Evolutionary conservation across 1,140 invertebrate genomes (phyloP).

Genomic region (Heliconius nattereri): DNA sequence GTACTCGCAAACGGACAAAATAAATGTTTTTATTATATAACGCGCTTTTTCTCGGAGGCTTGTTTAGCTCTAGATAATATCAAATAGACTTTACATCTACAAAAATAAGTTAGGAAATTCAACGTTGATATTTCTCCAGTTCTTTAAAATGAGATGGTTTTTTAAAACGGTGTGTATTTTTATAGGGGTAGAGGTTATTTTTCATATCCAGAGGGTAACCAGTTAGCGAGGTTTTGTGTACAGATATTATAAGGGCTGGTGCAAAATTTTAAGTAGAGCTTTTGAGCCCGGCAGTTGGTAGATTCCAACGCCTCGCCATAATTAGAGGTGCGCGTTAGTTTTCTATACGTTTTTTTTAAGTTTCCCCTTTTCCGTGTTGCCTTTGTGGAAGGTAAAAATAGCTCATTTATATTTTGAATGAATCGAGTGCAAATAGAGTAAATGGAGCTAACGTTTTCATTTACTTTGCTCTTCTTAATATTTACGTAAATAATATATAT

Average conservation of each 20-base stretch:
- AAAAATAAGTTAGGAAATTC: constrained; percentile 50
- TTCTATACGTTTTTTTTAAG: constrained; percentile 8
- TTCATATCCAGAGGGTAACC: constrained; percentile 38
- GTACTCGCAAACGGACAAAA: constrained; percentile 79
- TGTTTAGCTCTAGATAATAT: constrained; percentile 44
- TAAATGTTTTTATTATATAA: constrained; percentile 81
- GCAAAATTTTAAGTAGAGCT: constrained; percentile 79
- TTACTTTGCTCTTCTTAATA: constrained; percentile 7
- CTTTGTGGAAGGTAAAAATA: constrained; percentile 12
- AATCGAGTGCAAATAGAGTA: constrained; percentile 15
- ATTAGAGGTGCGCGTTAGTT: constrained; percentile 27
- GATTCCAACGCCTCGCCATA: constrained; percentile 52
- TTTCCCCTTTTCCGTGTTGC: constrained; percentile 7
- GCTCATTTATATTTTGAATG: constrained; percentile 14
- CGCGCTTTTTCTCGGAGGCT: constrained; percentile 77
- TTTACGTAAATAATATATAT: neutral
- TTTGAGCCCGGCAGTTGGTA: constrained; percentile 53
- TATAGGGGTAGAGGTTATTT: constrained; percentile 33
- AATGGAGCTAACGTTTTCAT: neutral
- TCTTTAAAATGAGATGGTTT: constrained; percentile 25
- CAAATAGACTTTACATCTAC: constrained; percentile 42
- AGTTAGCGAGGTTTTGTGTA: constrained; percentile 56
- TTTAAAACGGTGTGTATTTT: constrained; percentile 42
- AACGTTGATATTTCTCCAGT: constrained; percentile 31
- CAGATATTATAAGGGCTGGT: constrained; percentile 73